Evolutionary conservation across 2,888 invertebrate genomes (phyloP).

Genomic region (Melieria picta): DNA sequence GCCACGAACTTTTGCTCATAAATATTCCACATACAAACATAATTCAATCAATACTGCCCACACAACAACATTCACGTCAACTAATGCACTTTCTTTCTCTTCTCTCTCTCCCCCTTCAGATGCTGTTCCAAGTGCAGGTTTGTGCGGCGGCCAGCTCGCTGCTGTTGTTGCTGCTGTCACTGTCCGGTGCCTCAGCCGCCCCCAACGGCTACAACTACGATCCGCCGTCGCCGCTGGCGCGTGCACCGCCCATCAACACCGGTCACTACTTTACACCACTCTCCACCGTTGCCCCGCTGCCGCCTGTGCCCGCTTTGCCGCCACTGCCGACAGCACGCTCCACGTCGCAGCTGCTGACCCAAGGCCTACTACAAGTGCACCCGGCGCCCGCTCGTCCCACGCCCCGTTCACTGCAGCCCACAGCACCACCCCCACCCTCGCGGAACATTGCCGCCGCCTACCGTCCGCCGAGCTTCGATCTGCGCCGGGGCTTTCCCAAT

Average conservation of each 20-base stretch:
- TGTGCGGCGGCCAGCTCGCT: not conserved
- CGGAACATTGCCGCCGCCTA: conserved; percentile 22
- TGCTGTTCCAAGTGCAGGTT: not conserved
- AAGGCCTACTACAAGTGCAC: conserved; percentile 39
- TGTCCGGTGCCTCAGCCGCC: conserved; percentile 6
- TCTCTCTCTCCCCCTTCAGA: not conserved
- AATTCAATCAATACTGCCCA: not conserved
- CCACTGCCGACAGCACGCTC: conserved; percentile 54
- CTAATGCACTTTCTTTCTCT: not conserved
- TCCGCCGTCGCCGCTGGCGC: conserved; percentile 46
- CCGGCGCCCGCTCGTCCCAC: conserved; percentile 33
- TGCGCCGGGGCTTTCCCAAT: not conserved
- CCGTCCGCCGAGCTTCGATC: conserved; percentile 19
- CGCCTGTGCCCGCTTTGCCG: conserved; percentile 57
- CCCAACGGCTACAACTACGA: conserved; percentile 56
- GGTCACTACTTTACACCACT: conserved; percentile 52
- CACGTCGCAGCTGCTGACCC: conserved; percentile 26
- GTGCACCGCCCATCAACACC: conserved; percentile 36
- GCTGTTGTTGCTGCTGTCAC: not conserved
- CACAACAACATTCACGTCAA: not conserved
- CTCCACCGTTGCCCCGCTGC: conserved; percentile 55
- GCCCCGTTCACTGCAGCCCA: conserved; percentile 30
- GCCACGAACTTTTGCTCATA: conserved; percentile 46
- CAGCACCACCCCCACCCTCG: not conserved
- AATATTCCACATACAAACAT: not conserved